phyloP scores from a whole-genome alignment of 2,888 invertebrate genomes.

The Aleiodes leptofemur region DNA sequence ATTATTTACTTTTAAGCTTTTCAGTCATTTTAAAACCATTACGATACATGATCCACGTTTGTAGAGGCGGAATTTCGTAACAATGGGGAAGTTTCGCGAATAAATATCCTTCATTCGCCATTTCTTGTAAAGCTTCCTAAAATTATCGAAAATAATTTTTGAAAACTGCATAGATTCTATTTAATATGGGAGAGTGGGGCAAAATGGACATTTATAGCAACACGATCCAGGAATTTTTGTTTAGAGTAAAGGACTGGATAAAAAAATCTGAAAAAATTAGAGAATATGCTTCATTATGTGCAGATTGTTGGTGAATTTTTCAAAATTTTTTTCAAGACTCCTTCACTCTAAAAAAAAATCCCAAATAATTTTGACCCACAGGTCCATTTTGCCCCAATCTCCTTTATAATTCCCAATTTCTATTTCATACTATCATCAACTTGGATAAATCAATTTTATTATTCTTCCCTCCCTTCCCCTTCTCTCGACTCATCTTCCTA shows the following conservation, averaged over 20 bases:
- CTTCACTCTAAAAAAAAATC: too few species aligned
- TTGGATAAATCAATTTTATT: slow-evolving; percentile 2
- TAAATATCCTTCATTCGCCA: slow-evolving; percentile 66
- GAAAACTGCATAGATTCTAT: background rate
- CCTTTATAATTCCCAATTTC: background rate
- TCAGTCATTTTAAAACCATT: slow-evolving; percentile 58
- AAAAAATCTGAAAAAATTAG: too few species aligned
- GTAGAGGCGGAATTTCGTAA: slow-evolving; percentile 66
- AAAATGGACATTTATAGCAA: too few species aligned
- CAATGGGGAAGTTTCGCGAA: slow-evolving; percentile 68
- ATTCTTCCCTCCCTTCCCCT: background rate
- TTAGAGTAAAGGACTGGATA: too few species aligned
- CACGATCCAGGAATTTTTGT: too few species aligned
- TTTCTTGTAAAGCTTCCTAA: slow-evolving; percentile 64
- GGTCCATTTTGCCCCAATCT: too few species aligned
- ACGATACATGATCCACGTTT: slow-evolving; percentile 67
- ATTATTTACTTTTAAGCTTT: slow-evolving; percentile 49
- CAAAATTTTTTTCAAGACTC: too few species aligned
- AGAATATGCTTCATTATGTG: too few species aligned
- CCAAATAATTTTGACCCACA: too few species aligned
- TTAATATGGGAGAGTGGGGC: too few species aligned
- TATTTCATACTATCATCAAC: slow-evolving; percentile 36
- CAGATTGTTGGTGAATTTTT: too few species aligned
- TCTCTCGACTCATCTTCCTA: background rate
- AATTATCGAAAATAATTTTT: slow-evolving; percentile 8